Base-by-base conservation (phyloP, 37 sponge, comb jelly and placozoan species). In the Tethya wilhelma region DNA sequence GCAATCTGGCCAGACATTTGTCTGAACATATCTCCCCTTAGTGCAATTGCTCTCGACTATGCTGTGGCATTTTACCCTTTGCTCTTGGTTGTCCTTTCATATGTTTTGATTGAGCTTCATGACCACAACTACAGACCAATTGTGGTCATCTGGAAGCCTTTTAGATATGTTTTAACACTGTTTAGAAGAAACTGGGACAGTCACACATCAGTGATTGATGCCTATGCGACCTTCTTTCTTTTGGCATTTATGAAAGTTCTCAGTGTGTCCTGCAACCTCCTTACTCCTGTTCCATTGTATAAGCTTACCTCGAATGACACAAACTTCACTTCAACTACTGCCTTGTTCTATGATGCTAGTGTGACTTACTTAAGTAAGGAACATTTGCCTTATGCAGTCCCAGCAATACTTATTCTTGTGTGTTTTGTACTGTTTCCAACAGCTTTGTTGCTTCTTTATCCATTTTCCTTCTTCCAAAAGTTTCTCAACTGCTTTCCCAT, bases 171-270 rank as follows among this genome's bases (percentile, higher is more conserved):
- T 22, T 73, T 80, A 39, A 32, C n/a, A 39, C 71, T 64, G 17
- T 69, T 67, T 25, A 45, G 59, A 56, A 64, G 74, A 5, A 40
- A 64, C 29, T 74, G 75, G 64, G 74, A 90, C n/a, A 56, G 78
- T 9, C 82, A 59, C 30, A 62, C 77, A 28, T 75, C 87, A 25
- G 40, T 78, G 4, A 57, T 82, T 1, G 72, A 78, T 82, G 91
- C 83, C 19, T 65, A 82, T 63, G 91, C 83, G 0, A 71, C 87
- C 32, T 80, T 91, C 49, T 59, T 91, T 49, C 63, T 91, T 4
- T 64, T 91, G 30, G 77, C 91, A 19, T 81, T 86, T 78, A 49
- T 62, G 0, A 86, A 82, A 41, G 44, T 91, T 26, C 70, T 86
- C 11, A 42, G 49, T 29, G 79, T 82, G 3, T 78, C 87, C 26